A percentile compares a stretch with the other conserved stretches of the same genome.
Evolutionary conservation across 2,888 invertebrate species (phyloP).

Genomic region (Thysanoteuthis rhombus): DNA sequence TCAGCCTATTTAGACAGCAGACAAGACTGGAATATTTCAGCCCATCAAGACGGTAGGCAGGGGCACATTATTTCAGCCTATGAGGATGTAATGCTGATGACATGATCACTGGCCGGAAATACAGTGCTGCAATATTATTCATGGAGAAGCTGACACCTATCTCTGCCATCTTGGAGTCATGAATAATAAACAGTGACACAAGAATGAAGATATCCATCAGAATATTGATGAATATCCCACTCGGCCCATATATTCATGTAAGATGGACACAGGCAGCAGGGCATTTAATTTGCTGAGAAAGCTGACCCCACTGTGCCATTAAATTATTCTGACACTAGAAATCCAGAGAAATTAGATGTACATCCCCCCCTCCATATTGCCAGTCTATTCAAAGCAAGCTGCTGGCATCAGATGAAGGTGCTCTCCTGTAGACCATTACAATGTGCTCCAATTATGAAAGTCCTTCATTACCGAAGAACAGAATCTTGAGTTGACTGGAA

Average conservation of each 20-base stretch:
- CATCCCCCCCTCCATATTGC: neutral
- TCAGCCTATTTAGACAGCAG: neutral
- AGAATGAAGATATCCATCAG: constrained; percentile 26
- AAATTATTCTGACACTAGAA: constrained; percentile 31
- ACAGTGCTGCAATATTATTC: constrained; percentile 27
- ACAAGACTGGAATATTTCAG: neutral
- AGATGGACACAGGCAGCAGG: neutral
- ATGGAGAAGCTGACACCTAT: constrained; percentile 23
- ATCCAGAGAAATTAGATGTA: constrained; percentile 25
- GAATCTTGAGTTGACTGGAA: no score
- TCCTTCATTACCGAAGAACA: no score
- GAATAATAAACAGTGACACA: constrained; percentile 26
- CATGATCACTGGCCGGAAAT: constrained; percentile 26
- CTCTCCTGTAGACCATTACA: neutral
- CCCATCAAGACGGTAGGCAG: neutral
- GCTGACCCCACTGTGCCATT: constrained; percentile 18
- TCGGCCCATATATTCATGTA: neutral
- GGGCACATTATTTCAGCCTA: constrained; percentile 15
- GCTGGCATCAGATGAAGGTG: neutral
- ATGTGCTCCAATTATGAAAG: neutral
- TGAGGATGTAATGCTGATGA: neutral
- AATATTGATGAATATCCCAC: constrained; percentile 30
- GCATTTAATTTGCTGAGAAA: constrained; percentile 27
- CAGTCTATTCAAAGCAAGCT: neutral
- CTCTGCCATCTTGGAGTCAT: constrained; percentile 19